Evolutionary conservation across 2,888 invertebrate species (phyloP).

Genomic region (Carterocephalus palaemon): DNA sequence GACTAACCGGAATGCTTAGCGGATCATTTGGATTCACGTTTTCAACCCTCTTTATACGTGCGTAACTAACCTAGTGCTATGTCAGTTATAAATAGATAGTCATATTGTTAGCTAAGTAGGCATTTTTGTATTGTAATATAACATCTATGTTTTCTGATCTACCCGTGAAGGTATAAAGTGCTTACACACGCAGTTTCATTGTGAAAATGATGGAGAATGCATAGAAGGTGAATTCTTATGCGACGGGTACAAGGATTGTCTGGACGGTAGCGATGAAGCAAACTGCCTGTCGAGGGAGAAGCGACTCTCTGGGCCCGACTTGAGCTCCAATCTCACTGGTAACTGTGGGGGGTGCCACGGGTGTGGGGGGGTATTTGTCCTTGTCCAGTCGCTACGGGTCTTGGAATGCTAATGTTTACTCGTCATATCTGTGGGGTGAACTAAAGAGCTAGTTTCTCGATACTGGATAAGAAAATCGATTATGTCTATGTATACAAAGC

Average conservation of each 20-base stretch:
- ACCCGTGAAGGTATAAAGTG: slow-evolving; percentile 59
- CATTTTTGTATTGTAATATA: slow-evolving; percentile 12
- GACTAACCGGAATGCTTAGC: slow-evolving; percentile 27
- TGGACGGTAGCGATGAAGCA: slow-evolving; percentile 81
- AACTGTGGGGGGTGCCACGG: slow-evolving; percentile 39
- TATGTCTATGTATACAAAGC: no score
- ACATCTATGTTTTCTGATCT: slow-evolving; percentile 32
- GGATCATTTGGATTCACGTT: not conserved
- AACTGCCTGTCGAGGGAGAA: slow-evolving; percentile 75
- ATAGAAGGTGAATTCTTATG: slow-evolving; percentile 77
- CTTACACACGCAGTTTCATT: slow-evolving; percentile 69
- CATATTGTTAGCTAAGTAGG: slow-evolving; percentile 11
- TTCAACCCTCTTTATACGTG: slow-evolving; percentile 23
- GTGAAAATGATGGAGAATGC: slow-evolving; percentile 80
- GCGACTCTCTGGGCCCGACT: slow-evolving; percentile 39
- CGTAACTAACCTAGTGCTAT: slow-evolving; percentile 7
- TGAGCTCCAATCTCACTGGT: slow-evolving; percentile 37
- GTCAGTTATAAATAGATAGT: slow-evolving; percentile 1
- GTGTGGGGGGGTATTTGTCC: slow-evolving; percentile 53
- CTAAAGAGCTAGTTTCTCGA: not conserved
- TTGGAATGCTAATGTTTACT: slow-evolving; percentile 13
- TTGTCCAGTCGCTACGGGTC: slow-evolving; percentile 26
- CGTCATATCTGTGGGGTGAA: slow-evolving; percentile 2
- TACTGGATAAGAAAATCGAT: no score
- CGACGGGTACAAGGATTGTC: slow-evolving; percentile 80